phyloP scores from a whole-genome alignment of 2,113 vertebrate genomes.

The Collichthys lucidus region DNA sequence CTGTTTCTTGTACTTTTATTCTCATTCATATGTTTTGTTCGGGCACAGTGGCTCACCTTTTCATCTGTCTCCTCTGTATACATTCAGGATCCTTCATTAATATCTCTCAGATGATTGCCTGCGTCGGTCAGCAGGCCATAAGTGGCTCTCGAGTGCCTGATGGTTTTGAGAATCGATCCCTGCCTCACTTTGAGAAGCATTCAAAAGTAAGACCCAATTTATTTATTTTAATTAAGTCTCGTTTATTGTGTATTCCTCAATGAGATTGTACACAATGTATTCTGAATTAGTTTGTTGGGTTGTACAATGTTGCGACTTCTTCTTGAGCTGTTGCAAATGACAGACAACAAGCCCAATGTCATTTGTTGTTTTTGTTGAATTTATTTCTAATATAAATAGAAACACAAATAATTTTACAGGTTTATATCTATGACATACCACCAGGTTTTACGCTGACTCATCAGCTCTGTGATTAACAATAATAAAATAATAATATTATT shows the following conservation, averaged over 20 bases:
- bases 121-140: constrained; percentile 99
- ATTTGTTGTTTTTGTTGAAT: not conserved
- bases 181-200: constrained; percentile 98
- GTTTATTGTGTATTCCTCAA: not conserved
- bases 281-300: not conserved
- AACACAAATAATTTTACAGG: not conserved
- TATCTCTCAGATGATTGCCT: constrained; percentile 99
- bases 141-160: constrained; percentile 96
- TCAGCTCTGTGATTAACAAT: no score
- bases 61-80: not conserved
- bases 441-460: not conserved
- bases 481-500: no score
- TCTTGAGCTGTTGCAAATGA: not conserved
- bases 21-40: not conserved
- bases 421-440: not conserved
- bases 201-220: constrained; percentile 88
- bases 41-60: not conserved
- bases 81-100: constrained; percentile 96
- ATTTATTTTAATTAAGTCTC: not conserved
- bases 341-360: accelerated
- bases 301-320: not conserved
- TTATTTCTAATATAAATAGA: no score
- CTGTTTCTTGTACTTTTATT: not conserved
- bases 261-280: not conserved
- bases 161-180: constrained; percentile 96